Evolutionary conservation across 92 coral and sea anemone genomes (phyloP).

Genomic region (Porites divaricata): DNA sequence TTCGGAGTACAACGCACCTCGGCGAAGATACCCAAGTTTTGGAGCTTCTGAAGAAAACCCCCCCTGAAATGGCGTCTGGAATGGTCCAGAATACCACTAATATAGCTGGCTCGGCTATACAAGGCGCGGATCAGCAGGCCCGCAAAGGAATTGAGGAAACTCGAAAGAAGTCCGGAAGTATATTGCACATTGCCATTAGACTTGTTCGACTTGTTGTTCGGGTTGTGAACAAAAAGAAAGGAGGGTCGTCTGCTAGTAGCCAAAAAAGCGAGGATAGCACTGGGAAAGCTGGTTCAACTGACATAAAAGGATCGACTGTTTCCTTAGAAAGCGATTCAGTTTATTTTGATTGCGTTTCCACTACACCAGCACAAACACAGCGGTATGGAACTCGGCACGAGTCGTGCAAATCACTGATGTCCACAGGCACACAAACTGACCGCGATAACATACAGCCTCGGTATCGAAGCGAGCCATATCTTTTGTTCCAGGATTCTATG

Average conservation of each 20-base stretch:
- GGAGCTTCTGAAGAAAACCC: background rate
- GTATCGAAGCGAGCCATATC: conserved; percentile 27
- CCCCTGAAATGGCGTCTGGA: conserved; percentile 64
- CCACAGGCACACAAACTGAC: conserved; percentile 47
- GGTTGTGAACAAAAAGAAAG: conserved; percentile 64
- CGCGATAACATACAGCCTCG: conserved; percentile 13
- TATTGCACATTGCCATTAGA: conserved; percentile 78
- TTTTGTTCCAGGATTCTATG: background rate
- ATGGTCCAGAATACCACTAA: conserved; percentile 58
- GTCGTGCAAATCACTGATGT: conserved; percentile 27
- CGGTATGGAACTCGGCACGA: background rate
- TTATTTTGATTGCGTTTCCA: conserved; percentile 50
- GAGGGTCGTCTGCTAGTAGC: conserved; percentile 20
- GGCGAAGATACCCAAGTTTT: background rate
- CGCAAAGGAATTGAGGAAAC: conserved; percentile 66
- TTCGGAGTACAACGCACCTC: background rate
- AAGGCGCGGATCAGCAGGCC: conserved; percentile 53
- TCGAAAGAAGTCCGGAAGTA: conserved; percentile 75
- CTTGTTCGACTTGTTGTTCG: conserved; percentile 74
- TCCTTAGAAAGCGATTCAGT: conserved; percentile 42
- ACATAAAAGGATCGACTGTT: conserved; percentile 37
- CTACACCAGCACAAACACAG: conserved; percentile 26
- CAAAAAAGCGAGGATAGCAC: conserved; percentile 32
- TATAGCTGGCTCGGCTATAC: conserved; percentile 56
- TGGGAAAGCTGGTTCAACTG: conserved; percentile 34